Evolutionary conservation across 2,797 vertebrate species (phyloP).

Genomic region (Chloroceryle inda): DNA sequence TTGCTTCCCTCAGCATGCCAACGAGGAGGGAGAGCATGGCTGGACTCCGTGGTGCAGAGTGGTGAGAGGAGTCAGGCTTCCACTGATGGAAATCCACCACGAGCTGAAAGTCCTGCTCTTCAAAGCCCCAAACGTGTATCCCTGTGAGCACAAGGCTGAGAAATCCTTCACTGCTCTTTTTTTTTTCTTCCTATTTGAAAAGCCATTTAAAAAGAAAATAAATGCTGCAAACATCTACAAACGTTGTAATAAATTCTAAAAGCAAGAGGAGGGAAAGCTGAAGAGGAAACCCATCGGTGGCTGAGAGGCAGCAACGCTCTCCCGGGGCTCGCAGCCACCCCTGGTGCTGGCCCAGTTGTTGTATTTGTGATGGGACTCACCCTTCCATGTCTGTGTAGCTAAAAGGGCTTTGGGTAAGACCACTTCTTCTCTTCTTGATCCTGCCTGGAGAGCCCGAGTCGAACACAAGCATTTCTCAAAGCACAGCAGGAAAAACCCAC

Average conservation of each 20-base stretch:
- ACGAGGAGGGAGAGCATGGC: not conserved
- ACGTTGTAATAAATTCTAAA: not conserved
- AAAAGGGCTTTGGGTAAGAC: not conserved
- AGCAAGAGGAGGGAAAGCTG: not conserved
- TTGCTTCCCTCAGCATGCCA: not conserved
- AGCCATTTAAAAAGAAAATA: not conserved
- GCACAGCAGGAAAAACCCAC: not conserved
- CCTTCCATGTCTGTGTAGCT: accelerated
- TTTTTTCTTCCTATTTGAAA: not conserved
- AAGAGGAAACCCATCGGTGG: not conserved
- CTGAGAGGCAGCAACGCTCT: not conserved
- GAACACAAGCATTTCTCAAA: not conserved
- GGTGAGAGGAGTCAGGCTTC: not conserved
- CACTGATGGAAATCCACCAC: accelerated
- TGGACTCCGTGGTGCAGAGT: no score
- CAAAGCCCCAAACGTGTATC: not conserved
- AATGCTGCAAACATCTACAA: not conserved
- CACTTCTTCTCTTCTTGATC: not conserved
- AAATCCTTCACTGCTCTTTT: not conserved
- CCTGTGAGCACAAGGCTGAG: not conserved
- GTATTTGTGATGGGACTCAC: not conserved
- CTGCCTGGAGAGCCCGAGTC: not conserved
- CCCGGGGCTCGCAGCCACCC: accelerated
- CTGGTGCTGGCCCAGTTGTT: accelerated
- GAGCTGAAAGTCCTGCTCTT: not conserved